Evolutionary conservation across 35 echinoderm and acorn worm genomes (phyloP).

Genomic region (Strongylocentrotus purpuratus): DNA sequence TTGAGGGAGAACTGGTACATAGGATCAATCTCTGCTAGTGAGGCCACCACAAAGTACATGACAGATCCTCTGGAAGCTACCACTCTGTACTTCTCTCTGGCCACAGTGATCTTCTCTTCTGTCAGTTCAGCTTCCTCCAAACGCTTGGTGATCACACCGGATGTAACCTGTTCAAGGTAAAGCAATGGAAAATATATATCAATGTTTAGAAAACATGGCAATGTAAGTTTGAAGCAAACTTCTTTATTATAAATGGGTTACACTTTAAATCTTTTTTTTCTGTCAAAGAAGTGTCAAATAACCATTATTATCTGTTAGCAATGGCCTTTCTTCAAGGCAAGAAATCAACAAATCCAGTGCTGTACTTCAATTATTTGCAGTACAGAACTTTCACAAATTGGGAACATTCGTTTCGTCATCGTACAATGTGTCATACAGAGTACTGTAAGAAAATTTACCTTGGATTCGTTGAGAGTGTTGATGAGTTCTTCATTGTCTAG

Average conservation of each 20-base stretch:
- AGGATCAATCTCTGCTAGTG: constrained; percentile 95
- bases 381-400: no score
- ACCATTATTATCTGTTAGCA: no score
- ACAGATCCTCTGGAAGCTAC: constrained; percentile 93
- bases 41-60: constrained; percentile 96
- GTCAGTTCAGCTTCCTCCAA: constrained; percentile 89
- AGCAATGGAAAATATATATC: not conserved
- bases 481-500: constrained; percentile 99
- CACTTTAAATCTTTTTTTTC: no score
- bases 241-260: no score
- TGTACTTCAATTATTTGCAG: no score
- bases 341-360: no score
- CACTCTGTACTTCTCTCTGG: constrained; percentile 90
- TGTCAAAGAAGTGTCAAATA: no score
- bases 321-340: no score
- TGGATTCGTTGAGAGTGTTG: constrained; percentile 96
- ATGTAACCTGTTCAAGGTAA: constrained; percentile 74
- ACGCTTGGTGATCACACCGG: constrained; percentile 94
- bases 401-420: no score
- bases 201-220: not conserved
- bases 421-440: not conserved
- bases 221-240: not conserved
- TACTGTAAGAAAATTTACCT: constrained; percentile 60
- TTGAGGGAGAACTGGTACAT: constrained; percentile 99
- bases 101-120: constrained; percentile 93